Evolutionary conservation across 1,140 invertebrate genomes (phyloP).

Genomic region (Muscidifurax raptorellus): DNA sequence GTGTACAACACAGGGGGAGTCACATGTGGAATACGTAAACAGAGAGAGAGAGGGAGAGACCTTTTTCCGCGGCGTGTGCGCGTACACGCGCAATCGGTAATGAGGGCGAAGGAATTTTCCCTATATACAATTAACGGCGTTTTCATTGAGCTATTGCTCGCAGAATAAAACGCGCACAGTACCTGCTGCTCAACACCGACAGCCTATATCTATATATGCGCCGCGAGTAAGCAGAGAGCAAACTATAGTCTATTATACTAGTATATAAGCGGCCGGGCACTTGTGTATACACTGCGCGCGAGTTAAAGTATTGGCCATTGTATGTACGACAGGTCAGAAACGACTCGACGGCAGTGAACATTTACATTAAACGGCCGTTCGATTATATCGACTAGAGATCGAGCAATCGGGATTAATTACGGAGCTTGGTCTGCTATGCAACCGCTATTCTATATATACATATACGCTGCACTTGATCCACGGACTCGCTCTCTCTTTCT

Average conservation of each 20-base stretch:
- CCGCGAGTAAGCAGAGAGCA: background rate
- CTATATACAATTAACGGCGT: slow-evolving; percentile 29
- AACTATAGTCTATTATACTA: no score
- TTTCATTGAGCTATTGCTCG: slow-evolving; percentile 29
- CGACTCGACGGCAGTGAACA: background rate
- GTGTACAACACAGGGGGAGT: background rate
- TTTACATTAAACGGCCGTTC: slow-evolving; percentile 40
- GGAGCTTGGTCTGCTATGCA: no score
- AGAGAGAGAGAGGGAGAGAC: background rate
- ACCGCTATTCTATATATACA: no score
- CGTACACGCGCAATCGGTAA: background rate
- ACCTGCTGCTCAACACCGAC: background rate
- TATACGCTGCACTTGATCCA: background rate
- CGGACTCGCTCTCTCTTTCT: background rate
- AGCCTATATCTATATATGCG: background rate
- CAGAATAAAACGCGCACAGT: slow-evolving; percentile 7
- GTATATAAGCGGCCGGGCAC: background rate
- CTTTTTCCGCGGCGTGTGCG: slow-evolving; percentile 14
- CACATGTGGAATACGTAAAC: slow-evolving; percentile 23
- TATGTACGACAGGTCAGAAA: slow-evolving; percentile 24
- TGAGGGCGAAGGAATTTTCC: slow-evolving; percentile 37
- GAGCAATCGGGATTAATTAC: slow-evolving; percentile 46
- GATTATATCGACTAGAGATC: slow-evolving; percentile 46
- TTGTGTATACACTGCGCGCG: slow-evolving; percentile 6
- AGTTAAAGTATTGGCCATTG: slow-evolving; percentile 41